A percentile compares a stretch with the other conserved stretches of the same genome.
These are phyloP conservation scores for Fulmarus glacialis DNA, from an alignment of 2,113 vertebrate species.

Conservation along the genomic window DNA sequence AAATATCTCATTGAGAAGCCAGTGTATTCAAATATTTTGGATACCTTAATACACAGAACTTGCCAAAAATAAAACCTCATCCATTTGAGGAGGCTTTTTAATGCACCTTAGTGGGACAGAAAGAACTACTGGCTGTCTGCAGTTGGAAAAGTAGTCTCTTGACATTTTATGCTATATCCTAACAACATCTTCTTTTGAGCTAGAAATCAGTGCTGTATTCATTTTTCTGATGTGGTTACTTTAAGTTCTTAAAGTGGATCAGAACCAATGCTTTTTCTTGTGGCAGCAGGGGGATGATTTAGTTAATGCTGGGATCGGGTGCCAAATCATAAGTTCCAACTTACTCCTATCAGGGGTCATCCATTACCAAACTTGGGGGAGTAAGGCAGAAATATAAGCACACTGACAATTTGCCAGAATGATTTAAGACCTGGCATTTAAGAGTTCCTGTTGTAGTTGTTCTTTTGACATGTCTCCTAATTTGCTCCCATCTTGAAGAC, in stretches of 20 bases:
- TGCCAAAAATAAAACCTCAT: not conserved
- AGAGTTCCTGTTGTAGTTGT: constrained; percentile 55
- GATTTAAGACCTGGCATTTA: constrained; percentile 70
- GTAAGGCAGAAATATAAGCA: constrained; percentile 54
- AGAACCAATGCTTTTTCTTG: constrained; percentile 23
- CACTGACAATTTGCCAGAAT: constrained; percentile 59
- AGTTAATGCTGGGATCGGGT: constrained; percentile 1
- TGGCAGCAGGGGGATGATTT: constrained; percentile 20
- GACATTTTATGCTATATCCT: not conserved
- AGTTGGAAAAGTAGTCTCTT: not conserved
- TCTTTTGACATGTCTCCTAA: constrained; percentile 57
- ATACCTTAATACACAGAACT: not conserved
- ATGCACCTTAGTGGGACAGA: not conserved
- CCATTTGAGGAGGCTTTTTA: not conserved
- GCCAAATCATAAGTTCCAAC: constrained; percentile 48
- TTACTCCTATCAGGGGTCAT: constrained; percentile 49
- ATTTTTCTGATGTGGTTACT: constrained; percentile 9
- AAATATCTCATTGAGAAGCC: not conserved
- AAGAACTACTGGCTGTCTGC: not conserved
- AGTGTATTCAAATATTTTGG: not conserved
- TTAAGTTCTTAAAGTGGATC: constrained; percentile 2
- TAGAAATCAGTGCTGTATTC: not conserved
- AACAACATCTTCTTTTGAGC: not conserved
- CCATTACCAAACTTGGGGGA: constrained; percentile 54
- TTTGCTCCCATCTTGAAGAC: constrained; percentile 49